Conservation (phyloP, 2,797 vertebrate genomes). For the Lophotriccus pileatus region DNA sequence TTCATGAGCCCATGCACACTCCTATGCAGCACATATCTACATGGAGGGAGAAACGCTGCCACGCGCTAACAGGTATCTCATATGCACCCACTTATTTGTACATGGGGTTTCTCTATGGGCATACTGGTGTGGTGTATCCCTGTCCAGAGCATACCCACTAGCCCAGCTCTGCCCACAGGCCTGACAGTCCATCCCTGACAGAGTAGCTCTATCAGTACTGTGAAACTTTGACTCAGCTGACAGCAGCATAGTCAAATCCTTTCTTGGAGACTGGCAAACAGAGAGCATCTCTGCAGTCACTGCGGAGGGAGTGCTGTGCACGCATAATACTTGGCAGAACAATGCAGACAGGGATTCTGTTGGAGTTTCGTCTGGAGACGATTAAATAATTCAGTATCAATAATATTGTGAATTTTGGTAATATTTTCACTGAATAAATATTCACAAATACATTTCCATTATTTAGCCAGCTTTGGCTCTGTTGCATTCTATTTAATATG, state of each 20-base stretch:
- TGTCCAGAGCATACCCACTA: neutral
- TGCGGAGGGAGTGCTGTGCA: neutral
- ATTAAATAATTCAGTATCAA: constrained; percentile 61
- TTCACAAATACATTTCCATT: neutral
- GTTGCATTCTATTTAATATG: neutral
- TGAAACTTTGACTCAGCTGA: neutral
- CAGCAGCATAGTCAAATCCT: neutral
- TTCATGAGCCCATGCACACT: neutral
- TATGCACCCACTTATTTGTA: neutral
- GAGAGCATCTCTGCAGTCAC: neutral
- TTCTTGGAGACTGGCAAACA: neutral
- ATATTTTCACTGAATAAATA: constrained; percentile 30
- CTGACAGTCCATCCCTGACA: neutral
- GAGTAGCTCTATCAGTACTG: neutral
- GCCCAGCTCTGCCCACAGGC: neutral
- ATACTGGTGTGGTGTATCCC: neutral
- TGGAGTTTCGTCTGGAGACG: neutral
- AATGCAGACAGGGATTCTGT: neutral
- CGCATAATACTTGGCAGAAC: neutral
- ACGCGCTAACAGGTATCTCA: fast-evolving
- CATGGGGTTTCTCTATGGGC: neutral
- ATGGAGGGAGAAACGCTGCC: neutral
- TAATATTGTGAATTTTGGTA: constrained; percentile 41
- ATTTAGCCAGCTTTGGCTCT: constrained; percentile 18
- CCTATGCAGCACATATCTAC: neutral